A percentile compares a stretch with the other conserved stretches of the same genome.
Evolutionary conservation across 2,113 vertebrate species (phyloP).

Genomic region (Eolophus roseicapilla): DNA sequence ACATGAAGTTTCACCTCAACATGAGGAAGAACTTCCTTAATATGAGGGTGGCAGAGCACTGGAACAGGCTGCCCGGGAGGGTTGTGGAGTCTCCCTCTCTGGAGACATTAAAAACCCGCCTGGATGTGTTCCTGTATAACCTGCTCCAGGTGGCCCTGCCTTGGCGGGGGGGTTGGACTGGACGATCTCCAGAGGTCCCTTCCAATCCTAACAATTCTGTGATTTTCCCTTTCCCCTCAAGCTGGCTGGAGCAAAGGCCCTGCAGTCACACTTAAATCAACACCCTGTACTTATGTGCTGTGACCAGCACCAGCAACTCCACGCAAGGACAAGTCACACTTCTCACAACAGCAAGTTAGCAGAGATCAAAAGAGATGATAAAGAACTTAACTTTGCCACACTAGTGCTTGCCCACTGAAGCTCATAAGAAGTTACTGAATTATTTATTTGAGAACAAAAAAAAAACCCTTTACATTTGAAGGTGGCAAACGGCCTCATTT

Average conservation of each 20-base stretch:
- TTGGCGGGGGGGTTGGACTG: neutral
- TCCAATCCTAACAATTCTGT: neutral
- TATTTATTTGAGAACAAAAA: neutral
- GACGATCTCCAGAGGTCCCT: neutral
- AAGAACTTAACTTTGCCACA: neutral
- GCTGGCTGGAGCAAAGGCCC: neutral
- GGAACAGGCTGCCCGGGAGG: neutral
- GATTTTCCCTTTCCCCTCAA: neutral
- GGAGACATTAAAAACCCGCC: neutral
- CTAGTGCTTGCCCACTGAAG: neutral
- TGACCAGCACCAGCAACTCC: neutral
- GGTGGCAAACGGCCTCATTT: constrained; percentile 15
- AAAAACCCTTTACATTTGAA: neutral
- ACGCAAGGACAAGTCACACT: neutral
- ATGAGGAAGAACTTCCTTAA: neutral
- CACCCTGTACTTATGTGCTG: neutral
- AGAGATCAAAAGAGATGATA: constrained; percentile 34
- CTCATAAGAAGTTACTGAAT: constrained; percentile 14
- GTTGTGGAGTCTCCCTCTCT: neutral
- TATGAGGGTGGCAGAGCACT: neutral
- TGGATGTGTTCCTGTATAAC: neutral
- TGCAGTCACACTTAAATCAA: neutral
- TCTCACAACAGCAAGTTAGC: neutral
- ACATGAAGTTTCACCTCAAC: neutral
- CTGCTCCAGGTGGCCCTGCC: neutral